Conservation (phyloP, 2,888 invertebrate genomes). For the Dryobota labecula region DNA sequence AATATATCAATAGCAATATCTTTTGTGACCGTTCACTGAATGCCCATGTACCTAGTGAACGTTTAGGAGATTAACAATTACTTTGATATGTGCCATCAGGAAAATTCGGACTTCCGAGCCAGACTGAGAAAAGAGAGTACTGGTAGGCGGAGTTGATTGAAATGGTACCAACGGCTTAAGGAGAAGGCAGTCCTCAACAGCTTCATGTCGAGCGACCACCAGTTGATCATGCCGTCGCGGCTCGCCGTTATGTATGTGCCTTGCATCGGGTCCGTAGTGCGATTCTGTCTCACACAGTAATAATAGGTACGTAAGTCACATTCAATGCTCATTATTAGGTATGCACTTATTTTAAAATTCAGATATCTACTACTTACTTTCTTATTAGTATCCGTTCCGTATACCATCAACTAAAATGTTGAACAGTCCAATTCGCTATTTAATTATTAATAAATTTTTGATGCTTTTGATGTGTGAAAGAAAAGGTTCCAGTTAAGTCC, state of each 20-base stretch:
- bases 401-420: background rate
- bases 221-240: conserved; percentile 94
- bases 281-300: conserved; percentile 81
- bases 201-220: conserved; percentile 94
- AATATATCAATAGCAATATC: background rate
- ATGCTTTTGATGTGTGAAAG: background rate
- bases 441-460: background rate
- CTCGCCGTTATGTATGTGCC: conserved; percentile 94
- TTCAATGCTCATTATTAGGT: background rate
- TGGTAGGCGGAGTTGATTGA: background rate
- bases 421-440: too few species aligned
- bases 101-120: background rate
- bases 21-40: background rate
- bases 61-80: background rate
- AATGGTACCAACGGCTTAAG: conserved; percentile 89
- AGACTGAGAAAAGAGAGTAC: background rate
- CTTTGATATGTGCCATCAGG: background rate
- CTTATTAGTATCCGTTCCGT: background rate
- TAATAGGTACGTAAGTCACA: background rate
- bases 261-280: conserved; percentile 90
- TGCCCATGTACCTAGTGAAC: background rate
- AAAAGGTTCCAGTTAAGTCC: background rate
- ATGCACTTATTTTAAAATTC: background rate
- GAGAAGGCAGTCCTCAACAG: conserved; percentile 92
- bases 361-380: background rate